Conservation (phyloP, 2,888 invertebrate species). For the Busseola fusca region DNA sequence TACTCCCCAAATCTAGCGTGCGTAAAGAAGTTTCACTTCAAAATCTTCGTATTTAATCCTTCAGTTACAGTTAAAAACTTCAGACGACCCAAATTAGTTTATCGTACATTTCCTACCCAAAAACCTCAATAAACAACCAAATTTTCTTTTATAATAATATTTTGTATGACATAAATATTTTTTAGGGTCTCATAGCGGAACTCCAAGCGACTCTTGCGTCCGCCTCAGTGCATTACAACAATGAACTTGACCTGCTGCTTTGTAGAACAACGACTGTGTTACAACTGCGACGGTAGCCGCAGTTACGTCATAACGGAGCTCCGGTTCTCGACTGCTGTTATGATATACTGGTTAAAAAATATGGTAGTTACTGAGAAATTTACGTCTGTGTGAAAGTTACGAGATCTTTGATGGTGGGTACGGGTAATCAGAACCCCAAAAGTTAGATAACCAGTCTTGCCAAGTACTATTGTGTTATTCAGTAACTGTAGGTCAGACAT, state of each 20-base stretch:
- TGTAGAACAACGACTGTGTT: slow-evolving; percentile 32
- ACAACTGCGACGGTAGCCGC: neutral
- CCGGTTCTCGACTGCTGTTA: slow-evolving; percentile 23
- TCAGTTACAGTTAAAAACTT: neutral
- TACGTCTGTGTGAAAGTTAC: slow-evolving; percentile 15
- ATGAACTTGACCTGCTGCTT: slow-evolving; percentile 56
- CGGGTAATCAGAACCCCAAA: neutral
- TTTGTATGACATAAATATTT: slow-evolving; percentile 9
- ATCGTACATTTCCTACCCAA: neutral
- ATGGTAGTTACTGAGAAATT: neutral
- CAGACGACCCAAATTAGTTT: neutral
- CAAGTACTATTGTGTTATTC: neutral
- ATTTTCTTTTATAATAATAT: slow-evolving; percentile 7
- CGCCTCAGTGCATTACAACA: slow-evolving; percentile 25
- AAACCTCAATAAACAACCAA: slow-evolving; percentile 12
- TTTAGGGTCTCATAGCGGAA: slow-evolving; percentile 14
- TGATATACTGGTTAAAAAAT: slow-evolving; percentile 21
- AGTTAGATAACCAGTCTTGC: too few species aligned
- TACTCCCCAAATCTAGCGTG: too few species aligned
- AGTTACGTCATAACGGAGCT: slow-evolving; percentile 53
- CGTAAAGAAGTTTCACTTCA: too few species aligned
- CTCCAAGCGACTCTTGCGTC: slow-evolving; percentile 28
- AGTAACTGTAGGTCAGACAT: neutral
- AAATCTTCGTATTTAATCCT: neutral
- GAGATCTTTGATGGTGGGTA: neutral